phyloP scores from a whole-genome alignment of 1,140 invertebrate genomes.

The Drosophila asahinai region DNA sequence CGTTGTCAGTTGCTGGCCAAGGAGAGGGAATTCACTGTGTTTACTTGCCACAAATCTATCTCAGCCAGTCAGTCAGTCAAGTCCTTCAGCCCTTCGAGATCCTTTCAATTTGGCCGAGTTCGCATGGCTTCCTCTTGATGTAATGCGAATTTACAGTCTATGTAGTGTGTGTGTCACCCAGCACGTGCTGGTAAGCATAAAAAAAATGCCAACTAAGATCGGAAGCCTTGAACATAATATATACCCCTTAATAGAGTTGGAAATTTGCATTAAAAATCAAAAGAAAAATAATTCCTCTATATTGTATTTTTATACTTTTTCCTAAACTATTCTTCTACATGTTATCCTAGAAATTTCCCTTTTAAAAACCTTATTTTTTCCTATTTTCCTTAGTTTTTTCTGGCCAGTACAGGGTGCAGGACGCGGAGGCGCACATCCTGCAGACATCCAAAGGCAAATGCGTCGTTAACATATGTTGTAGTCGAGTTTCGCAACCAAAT shows the following conservation, averaged over 20 bases:
- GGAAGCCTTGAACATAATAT: not conserved
- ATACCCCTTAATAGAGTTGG: not conserved
- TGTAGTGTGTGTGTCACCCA: constrained; percentile 17
- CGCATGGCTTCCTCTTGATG: constrained; percentile 24
- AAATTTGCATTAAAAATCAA: not conserved
- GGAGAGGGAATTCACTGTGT: not conserved
- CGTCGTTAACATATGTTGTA: constrained; percentile 73
- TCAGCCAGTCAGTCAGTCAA: not conserved
- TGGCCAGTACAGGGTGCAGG: not conserved
- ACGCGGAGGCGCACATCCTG: constrained; percentile 14
- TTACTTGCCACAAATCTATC: constrained; percentile 1
- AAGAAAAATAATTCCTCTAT: rapidly evolving
- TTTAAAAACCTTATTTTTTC: not conserved
- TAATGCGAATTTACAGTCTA: constrained; percentile 25
- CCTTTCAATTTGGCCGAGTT: constrained; percentile 17
- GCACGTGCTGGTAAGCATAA: constrained; percentile 46
- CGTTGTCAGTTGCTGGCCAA: constrained; percentile 8
- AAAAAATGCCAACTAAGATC: constrained; percentile 9
- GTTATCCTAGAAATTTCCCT: not conserved
- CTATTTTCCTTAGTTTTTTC: too few species aligned
- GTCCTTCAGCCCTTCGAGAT: constrained; percentile 14
- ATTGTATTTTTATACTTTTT: not conserved
- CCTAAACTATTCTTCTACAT: not conserved
- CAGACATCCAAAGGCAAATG: constrained; percentile 51
- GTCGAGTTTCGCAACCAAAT: constrained; percentile 60